Percentiles rank a stretch among this genome's conserved stretches.
Evolutionary conservation across 2,888 invertebrate species (phyloP).

Genomic region (Trissonchulus latispiculum): DNA sequence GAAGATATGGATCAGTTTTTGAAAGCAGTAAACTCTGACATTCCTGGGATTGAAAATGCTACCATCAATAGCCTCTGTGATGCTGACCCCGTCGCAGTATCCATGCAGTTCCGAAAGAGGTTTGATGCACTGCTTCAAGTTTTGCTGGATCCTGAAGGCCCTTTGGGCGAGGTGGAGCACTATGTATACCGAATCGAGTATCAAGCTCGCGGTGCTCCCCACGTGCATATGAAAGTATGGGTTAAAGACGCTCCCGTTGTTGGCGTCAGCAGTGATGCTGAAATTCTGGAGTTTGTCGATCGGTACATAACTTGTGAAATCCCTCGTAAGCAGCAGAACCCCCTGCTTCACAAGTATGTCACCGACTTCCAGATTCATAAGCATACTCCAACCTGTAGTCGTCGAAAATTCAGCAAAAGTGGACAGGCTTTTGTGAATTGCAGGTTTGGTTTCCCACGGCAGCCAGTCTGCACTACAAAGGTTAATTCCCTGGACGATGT

Average conservation of each 20-base stretch:
- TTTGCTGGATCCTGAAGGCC: neutral
- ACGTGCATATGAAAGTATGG: conserved; percentile 12
- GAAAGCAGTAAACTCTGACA: neutral
- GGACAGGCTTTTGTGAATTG: too few species aligned
- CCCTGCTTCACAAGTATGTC: neutral
- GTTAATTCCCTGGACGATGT: neutral
- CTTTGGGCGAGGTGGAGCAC: neutral
- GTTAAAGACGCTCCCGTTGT: conserved; percentile 4
- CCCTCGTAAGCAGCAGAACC: neutral
- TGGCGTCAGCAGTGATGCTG: conserved; percentile 5
- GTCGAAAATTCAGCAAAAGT: too few species aligned
- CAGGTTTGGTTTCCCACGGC: conserved; percentile 16
- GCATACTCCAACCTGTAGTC: neutral
- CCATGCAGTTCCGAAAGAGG: neutral
- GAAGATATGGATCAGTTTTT: neutral
- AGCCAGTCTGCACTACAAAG: neutral
- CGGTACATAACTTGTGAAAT: conserved; percentile 12
- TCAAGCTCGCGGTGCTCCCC: conserved; percentile 7
- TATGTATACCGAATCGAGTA: neutral
- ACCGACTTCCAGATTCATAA: conserved; percentile 11
- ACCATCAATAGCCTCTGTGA: neutral
- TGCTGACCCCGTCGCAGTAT: neutral
- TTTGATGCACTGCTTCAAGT: neutral
- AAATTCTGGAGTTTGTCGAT: conserved; percentile 4
- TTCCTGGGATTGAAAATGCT: neutral